phyloP scores from a whole-genome alignment of 1,140 invertebrate genomes.

The Asbolus verrucosus region DNA sequence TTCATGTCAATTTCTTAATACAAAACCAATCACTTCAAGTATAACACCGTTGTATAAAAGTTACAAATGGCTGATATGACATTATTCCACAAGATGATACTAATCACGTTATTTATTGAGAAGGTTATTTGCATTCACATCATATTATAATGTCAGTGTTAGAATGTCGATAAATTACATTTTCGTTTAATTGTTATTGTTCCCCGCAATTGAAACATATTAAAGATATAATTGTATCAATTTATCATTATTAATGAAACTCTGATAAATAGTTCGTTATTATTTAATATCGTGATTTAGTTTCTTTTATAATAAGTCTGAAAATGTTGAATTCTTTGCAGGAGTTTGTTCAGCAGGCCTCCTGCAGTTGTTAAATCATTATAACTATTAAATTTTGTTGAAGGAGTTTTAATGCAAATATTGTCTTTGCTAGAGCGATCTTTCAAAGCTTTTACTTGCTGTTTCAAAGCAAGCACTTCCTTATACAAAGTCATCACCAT shows the following conservation, averaged over 20 bases:
- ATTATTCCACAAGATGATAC: too few species aligned
- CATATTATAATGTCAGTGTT: too few species aligned
- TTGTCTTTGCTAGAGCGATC: slow-evolving; percentile 58
- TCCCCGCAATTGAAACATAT: too few species aligned
- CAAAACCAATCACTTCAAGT: slow-evolving; percentile 18
- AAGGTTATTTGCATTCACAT: too few species aligned
- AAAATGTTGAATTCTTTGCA: slow-evolving; percentile 62
- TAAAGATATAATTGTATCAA: too few species aligned
- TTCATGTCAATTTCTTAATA: slow-evolving; percentile 31
- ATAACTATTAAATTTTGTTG: slow-evolving; percentile 52
- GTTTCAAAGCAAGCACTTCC: slow-evolving; percentile 67
- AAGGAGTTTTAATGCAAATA: slow-evolving; percentile 34
- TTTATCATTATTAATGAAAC: too few species aligned
- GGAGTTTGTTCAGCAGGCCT: slow-evolving; percentile 61
- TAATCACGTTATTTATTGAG: slow-evolving; percentile 1
- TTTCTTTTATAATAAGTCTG: slow-evolving; percentile 56
- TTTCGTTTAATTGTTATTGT: too few species aligned
- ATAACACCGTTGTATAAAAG: neutral
- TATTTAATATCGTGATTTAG: slow-evolving; percentile 14
- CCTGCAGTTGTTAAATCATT: slow-evolving; percentile 57
- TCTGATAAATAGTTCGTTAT: neutral
- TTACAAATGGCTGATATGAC: too few species aligned
- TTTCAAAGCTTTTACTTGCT: slow-evolving; percentile 65
- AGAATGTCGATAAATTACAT: too few species aligned
- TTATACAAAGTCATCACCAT: slow-evolving; percentile 68